Conservation (phyloP, 2,797 vertebrate species). For the Melanotaenia maccullochi region DNA sequence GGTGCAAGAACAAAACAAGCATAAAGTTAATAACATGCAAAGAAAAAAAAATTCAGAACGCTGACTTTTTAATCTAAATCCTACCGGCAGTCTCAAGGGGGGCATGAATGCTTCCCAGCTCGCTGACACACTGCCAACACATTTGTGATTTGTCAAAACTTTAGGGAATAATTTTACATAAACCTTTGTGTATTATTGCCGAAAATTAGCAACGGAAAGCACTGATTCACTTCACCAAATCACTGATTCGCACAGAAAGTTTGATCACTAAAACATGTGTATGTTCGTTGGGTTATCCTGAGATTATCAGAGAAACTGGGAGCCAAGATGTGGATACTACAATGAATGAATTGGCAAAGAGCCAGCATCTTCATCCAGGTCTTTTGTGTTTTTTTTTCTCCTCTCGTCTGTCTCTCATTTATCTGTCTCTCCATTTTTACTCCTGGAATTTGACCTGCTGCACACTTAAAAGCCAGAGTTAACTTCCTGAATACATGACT, state of each 20-base stretch:
- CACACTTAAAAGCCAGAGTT: slow-evolving; percentile 37
- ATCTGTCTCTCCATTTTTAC: slow-evolving; percentile 32
- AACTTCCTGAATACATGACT: slow-evolving; percentile 31
- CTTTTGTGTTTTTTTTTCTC: slow-evolving; percentile 30
- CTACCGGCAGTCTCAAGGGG: slow-evolving; percentile 5
- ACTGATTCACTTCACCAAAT: slow-evolving; percentile 17
- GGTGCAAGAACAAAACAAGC: slow-evolving; percentile 37
- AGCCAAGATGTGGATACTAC: slow-evolving; percentile 41
- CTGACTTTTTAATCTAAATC: slow-evolving; percentile 35
- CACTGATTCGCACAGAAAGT: slow-evolving; percentile 20
- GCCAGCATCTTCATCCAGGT: slow-evolving; percentile 37
- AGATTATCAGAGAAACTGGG: slow-evolving; percentile 47
- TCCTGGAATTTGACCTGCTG: slow-evolving; percentile 40
- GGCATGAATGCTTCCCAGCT: slow-evolving; percentile 19
- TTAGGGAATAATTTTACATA: slow-evolving; percentile 26
- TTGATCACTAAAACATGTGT: slow-evolving; percentile 34
- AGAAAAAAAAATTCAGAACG: slow-evolving; percentile 19
- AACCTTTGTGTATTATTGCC: slow-evolving; percentile 26
- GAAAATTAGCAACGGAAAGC: slow-evolving; percentile 9
- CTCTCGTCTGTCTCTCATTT: slow-evolving; percentile 38
- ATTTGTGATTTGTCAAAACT: slow-evolving; percentile 9
- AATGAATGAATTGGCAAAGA: slow-evolving; percentile 30
- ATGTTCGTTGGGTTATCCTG: slow-evolving; percentile 34
- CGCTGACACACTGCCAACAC: slow-evolving; percentile 19
- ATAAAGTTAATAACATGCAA: slow-evolving; percentile 1